Evolutionary conservation across 35 echinoderm and acorn worm species (phyloP).

Genomic region (Strongylocentrotus purpuratus): DNA sequence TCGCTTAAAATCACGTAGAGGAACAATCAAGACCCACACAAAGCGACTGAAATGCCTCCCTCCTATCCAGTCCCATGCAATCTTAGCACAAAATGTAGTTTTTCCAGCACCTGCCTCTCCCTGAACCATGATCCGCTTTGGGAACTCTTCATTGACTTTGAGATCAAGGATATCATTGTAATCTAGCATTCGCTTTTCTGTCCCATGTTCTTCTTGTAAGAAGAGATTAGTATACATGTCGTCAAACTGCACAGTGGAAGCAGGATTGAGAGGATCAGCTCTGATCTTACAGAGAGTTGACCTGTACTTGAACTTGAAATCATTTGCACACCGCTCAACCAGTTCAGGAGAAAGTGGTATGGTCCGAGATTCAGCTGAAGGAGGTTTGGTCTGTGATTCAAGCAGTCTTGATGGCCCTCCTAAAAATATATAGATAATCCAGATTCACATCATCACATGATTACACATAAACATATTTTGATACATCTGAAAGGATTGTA

Average conservation of each 20-base stretch:
- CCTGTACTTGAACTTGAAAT: not conserved
- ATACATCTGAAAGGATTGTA: no score
- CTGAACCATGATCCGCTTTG: not conserved
- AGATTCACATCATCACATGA: no score
- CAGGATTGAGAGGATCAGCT: not conserved
- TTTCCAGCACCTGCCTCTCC: constrained; percentile 28
- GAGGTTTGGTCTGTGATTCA: no score
- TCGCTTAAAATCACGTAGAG: not conserved
- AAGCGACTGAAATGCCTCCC: not conserved
- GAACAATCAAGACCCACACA: not conserved
- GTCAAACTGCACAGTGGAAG: not conserved
- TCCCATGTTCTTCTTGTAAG: not conserved
- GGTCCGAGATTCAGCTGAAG: not conserved
- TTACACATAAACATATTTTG: no score
- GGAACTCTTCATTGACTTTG: not conserved
- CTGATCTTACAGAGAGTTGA: not conserved
- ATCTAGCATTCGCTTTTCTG: not conserved
- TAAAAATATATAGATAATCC: no score
- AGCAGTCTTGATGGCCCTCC: no score
- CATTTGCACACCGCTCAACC: no score
- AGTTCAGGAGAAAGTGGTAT: no score
- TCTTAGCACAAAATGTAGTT: not conserved
- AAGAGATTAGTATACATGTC: not conserved
- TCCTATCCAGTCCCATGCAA: constrained; percentile 9
- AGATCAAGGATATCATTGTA: not conserved